A percentile compares a stretch with the other conserved stretches of the same genome.
Evolutionary conservation across 2,888 invertebrate species (phyloP).

Genomic region (Andrena bicolor): DNA sequence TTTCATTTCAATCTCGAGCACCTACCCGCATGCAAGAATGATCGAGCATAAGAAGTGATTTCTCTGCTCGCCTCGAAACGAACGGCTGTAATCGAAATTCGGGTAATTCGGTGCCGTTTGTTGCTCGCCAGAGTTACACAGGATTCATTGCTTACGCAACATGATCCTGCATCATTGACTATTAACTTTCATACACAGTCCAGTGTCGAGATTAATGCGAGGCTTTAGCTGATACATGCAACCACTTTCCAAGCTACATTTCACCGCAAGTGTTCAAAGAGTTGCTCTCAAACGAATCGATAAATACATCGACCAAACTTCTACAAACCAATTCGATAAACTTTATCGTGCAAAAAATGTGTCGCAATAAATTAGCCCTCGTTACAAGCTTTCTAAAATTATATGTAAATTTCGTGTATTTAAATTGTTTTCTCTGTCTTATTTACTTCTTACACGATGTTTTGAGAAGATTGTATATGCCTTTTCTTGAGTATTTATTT

Average conservation of each 20-base stretch:
- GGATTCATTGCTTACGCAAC: neutral
- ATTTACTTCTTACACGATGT: too few relatives aligned
- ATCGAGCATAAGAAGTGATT: conserved; percentile 46
- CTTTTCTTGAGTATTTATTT: too few relatives aligned
- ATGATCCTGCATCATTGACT: neutral
- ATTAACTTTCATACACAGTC: neutral
- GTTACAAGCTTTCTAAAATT: too few relatives aligned
- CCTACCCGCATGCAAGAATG: conserved; percentile 49
- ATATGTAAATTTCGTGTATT: too few relatives aligned
- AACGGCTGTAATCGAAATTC: conserved; percentile 34
- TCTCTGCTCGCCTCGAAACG: conserved; percentile 40
- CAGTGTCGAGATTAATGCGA: neutral
- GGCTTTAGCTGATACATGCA: neutral
- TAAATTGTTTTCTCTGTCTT: too few relatives aligned
- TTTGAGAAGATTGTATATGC: too few relatives aligned
- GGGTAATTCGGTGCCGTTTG: neutral
- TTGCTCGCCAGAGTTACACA: neutral
- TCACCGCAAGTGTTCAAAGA: neutral
- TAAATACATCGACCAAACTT: too few relatives aligned
- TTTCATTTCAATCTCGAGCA: conserved; percentile 67
- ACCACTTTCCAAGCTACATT: neutral
- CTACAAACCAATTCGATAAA: too few relatives aligned
- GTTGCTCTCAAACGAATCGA: neutral
- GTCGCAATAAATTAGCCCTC: too few relatives aligned
- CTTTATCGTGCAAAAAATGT: too few relatives aligned